Evolutionary conservation across 2,797 vertebrate species (phyloP).

Genomic region (Sebastes nivosus): DNA sequence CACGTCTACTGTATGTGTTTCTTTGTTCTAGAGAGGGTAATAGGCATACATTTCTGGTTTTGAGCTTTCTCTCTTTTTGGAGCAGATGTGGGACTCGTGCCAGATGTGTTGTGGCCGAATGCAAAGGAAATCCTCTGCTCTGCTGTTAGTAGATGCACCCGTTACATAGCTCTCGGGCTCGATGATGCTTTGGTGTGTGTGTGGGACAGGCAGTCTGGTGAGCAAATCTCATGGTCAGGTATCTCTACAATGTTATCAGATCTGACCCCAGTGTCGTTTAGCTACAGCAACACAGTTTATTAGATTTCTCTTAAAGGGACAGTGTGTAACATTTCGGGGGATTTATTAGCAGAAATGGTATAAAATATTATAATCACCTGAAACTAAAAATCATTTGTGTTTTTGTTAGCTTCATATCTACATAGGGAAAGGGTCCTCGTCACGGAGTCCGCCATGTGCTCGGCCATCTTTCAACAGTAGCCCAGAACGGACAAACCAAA

Average conservation of each 20-base stretch:
- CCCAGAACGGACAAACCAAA: no score
- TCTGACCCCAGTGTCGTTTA: not conserved
- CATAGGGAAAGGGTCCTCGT: no score
- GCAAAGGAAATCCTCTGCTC: constrained; percentile 85
- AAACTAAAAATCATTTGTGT: no score
- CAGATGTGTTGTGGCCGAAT: constrained; percentile 87
- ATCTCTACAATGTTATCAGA: not conserved
- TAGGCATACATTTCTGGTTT: not conserved
- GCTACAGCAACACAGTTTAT: not conserved
- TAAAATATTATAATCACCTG: not conserved
- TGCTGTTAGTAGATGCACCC: constrained; percentile 76
- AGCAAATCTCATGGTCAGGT: constrained; percentile 41
- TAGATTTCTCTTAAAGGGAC: not conserved
- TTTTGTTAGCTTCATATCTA: no score
- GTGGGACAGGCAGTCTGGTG: constrained; percentile 87
- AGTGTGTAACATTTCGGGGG: no score
- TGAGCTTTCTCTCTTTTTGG: constrained; percentile 2
- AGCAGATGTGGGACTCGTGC: constrained; percentile 77
- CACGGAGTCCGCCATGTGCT: no score
- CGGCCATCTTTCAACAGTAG: no score
- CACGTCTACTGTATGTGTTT: no score
- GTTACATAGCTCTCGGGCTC: constrained; percentile 85
- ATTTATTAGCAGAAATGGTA: not conserved
- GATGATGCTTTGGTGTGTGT: constrained; percentile 81
- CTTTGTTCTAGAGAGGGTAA: not conserved